phyloP scores from a whole-genome alignment of 2,113 vertebrate species.

The Myotis lucifugus region DNA sequence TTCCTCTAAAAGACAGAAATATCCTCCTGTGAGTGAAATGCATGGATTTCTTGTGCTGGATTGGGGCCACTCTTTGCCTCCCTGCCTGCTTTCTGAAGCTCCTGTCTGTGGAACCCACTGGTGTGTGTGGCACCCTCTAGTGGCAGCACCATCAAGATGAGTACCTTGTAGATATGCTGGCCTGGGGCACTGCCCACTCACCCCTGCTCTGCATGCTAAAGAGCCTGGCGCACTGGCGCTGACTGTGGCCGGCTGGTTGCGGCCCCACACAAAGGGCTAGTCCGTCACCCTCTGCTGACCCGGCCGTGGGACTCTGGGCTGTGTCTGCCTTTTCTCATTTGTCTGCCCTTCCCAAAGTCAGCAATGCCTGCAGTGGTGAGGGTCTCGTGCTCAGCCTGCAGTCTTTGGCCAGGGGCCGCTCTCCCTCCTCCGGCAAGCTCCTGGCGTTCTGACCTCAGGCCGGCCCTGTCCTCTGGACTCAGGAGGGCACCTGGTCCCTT shows the following conservation, averaged over 20 bases:
- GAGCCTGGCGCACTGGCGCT: too few species aligned
- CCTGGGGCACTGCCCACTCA: rapidly evolving
- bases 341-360: not conserved
- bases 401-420: not conserved
- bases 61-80: not conserved
- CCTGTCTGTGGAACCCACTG: not conserved
- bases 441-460: not conserved
- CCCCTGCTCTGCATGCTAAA: not conserved
- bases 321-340: not conserved
- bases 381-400: not conserved
- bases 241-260: not conserved
- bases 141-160: not conserved
- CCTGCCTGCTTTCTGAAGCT: not conserved
- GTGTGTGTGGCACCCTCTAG: not conserved
- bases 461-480: not conserved
- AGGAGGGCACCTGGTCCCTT: not conserved
- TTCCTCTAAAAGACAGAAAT: not conserved
- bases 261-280: not conserved
- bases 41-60: not conserved
- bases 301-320: not conserved
- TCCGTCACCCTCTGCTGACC: not conserved
- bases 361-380: not conserved
- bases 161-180: not conserved
- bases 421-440: not conserved
- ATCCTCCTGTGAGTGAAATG: not conserved